Evolutionary conservation across 2,888 invertebrate genomes (phyloP).

Genomic region (Cacoxenus indagator): DNA sequence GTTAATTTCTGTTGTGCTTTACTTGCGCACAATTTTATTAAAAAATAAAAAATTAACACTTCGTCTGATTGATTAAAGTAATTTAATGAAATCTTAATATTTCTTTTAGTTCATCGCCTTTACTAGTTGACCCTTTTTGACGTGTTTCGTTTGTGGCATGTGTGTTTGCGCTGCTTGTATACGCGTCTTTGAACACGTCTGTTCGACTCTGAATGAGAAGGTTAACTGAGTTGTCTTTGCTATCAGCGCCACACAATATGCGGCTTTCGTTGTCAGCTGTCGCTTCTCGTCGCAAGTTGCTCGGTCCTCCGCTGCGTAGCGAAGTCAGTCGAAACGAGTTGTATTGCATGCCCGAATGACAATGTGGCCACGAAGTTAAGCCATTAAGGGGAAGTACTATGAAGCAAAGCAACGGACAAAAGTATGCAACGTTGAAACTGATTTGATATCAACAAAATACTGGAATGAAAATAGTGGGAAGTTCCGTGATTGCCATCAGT

Average conservation of each 20-base stretch:
- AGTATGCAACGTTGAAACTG: not conserved
- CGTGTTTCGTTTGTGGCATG: constrained; percentile 3
- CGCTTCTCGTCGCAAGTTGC: not conserved
- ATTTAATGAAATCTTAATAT: not conserved
- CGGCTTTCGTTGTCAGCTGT: constrained; percentile 38
- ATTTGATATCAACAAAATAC: not conserved
- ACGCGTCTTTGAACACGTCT: constrained; percentile 60
- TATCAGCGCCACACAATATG: constrained; percentile 57
- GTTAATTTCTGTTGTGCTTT: no score
- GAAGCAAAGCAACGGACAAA: not conserved
- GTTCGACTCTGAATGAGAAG: constrained; percentile 63
- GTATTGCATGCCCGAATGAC: constrained; percentile 32
- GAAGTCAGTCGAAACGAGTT: not conserved
- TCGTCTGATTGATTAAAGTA: no score
- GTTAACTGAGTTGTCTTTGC: constrained; percentile 66
- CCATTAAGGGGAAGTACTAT: not conserved
- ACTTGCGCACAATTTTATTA: no score
- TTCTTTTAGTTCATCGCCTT: no score
- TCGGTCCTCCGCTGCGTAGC: not conserved
- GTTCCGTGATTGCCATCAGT: not conserved
- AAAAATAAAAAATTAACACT: not conserved
- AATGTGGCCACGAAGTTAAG: not conserved
- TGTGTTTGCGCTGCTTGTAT: constrained; percentile 2
- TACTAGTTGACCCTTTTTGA: not conserved
- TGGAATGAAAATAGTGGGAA: not conserved